A percentile compares a stretch with the other conserved stretches of the same genome.
These are phyloP conservation scores for Ornithorhynchus anatinus DNA, from an alignment of 2,113 vertebrate species.

Conservation along the genomic window DNA sequence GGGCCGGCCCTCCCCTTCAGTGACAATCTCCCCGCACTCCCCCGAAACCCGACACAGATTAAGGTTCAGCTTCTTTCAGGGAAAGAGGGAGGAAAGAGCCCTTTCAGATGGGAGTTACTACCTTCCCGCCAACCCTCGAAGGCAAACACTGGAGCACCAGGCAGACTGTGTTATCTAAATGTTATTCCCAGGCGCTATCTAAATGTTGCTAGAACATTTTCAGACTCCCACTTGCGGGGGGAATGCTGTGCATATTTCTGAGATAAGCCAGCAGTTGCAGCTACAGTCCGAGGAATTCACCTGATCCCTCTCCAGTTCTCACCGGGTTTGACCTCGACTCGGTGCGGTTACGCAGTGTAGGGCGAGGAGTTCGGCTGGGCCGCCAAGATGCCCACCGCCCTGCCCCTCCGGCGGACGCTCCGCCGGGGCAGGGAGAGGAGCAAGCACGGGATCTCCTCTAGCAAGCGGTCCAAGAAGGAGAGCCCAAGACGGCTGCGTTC, in stretches of 20 bases:
- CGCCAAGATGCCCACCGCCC: too few relatives aligned
- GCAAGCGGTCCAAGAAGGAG: too few relatives aligned
- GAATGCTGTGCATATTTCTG: neutral
- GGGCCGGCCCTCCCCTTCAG: neutral
- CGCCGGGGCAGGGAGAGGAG: too few relatives aligned
- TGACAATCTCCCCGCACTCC: neutral
- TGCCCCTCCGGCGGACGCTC: too few relatives aligned
- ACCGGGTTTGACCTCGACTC: neutral
- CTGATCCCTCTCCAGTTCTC: neutral
- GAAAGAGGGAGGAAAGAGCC: neutral
- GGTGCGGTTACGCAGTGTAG: too few relatives aligned
- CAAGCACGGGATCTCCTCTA: too few relatives aligned
- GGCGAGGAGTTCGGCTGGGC: too few relatives aligned
- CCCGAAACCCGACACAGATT: too few relatives aligned
- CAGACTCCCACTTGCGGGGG: neutral
- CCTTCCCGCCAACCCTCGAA: neutral
- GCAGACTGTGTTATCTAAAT: neutral
- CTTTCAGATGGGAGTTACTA: too few relatives aligned
- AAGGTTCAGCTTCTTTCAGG: neutral
- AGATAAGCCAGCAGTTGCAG: slow-evolving; percentile 11
- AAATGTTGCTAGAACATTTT: neutral
- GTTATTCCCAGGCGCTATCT: neutral
- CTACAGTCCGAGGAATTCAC: neutral
- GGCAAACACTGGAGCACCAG: neutral
- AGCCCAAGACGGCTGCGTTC: too few relatives aligned